Evolutionary conservation across 2,113 vertebrate species (phyloP), one percentile per base, ranked within the genome.

Genomic region (Antennarius striatus): DNA sequence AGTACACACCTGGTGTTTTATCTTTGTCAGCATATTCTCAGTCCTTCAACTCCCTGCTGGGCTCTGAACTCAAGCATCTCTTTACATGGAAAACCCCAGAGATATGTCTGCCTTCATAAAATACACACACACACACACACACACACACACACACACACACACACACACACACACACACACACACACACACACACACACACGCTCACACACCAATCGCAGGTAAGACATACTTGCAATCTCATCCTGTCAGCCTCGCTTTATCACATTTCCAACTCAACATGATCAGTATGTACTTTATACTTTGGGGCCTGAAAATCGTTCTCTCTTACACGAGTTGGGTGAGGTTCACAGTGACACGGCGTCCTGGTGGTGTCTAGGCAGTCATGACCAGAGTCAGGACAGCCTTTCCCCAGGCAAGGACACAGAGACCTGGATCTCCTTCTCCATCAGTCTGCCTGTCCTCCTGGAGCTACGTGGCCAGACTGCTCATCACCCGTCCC

Each of bases 361-460:
- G 62, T 82, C 74, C 72, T 71, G 83, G 40, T 69, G 64, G 60
- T 55, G 76, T 58, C 42, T 65, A 54, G 57, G 73, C 68, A 54
- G 70, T 77, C 74, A 79, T 46, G 80, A 80, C 69, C 78, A 8
- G 43, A 80, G 80, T 88, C 77, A 65, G 88, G 81, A 86, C 84
- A 80, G 60, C 77, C 62, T 88, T 90, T 89, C 86, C 83, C 80
- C 85, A 84, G 83, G 87, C 90, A 92, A 90, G 90, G 89, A 86
- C 89, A 77, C 75, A 4, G 68, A 85, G 81, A 87, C 85, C 80
- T 81, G 88, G 80, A 83, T 86, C 86, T 89, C 80, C 61, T 45
- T 91, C 84, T 90, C 86, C 83, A 90, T 90, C 89, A 86, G 73
- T 86, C 89, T 82, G 79, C 69, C 84, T 90, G 90, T 90, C 89